phyloP scores from a whole-genome alignment of 2,888 invertebrate species.

The Busseola fusca region DNA sequence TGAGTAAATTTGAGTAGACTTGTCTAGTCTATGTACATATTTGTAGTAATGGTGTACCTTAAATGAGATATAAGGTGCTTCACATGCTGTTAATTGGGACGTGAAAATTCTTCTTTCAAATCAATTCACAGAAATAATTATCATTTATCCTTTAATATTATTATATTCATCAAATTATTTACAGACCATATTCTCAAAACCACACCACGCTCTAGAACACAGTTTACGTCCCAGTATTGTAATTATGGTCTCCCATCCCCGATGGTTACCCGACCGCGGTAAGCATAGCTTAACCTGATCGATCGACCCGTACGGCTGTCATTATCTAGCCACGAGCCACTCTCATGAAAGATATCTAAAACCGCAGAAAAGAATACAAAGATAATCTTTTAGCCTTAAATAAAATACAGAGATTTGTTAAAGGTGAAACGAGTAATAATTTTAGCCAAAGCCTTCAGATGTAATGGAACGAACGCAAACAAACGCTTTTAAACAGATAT shows the following conservation, averaged over 20 bases:
- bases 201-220: background rate
- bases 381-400: slow-evolving; percentile 3
- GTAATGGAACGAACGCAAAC: slow-evolving; percentile 8
- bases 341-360: background rate
- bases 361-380: background rate
- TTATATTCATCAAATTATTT: background rate
- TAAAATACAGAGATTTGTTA: slow-evolving; percentile 10
- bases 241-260: too few relatives aligned
- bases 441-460: slow-evolving; percentile 12
- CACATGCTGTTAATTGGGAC: too few relatives aligned
- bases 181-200: background rate
- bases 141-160: too few relatives aligned
- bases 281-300: background rate
- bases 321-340: background rate
- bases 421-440: slow-evolving; percentile 6
- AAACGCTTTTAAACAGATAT: background rate
- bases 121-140: too few relatives aligned
- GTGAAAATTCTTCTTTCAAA: too few relatives aligned
- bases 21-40: too few relatives aligned
- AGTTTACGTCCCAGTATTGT: background rate
- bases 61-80: too few relatives aligned
- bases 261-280: too few relatives aligned
- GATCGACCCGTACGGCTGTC: background rate
- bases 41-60: too few relatives aligned
- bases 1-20: too few relatives aligned